Base-by-base conservation (phyloP, 2,797 vertebrate species). In the Peromyscus eremicus region DNA sequence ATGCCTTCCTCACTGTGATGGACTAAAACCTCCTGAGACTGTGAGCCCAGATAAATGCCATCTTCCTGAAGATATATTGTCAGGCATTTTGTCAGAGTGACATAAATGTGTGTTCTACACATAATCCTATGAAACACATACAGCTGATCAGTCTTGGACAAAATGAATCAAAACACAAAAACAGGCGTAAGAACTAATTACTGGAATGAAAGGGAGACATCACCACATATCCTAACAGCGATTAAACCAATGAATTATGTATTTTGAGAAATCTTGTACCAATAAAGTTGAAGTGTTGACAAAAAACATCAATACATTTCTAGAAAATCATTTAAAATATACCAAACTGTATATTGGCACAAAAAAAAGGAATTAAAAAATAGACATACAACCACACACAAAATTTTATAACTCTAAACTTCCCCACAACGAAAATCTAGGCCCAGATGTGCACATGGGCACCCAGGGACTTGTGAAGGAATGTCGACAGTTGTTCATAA, bases 381-480 rank as follows among this genome's bases (percentile, higher is more conserved):
- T 11, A 64, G 64, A 37, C 32, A 37, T 76, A 0, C 27, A 83
- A 60, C 19, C 57, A 81, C 83, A 92, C n/a, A 96, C 37, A 68
- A 91, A 91, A 88, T 60, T 85, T 43, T 88, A 89, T 73, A 84
- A 91, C 82, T 92, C 94, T 29, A 93, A 92, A 93, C 62, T 76
- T 87, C 60, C 70, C 60, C n/a, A 52, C 62, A 60, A 86, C 91
- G 88, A 91, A 95, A 92, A 92, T 52, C 29, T 27, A 91, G 66
- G 83, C 76, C 81, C 75, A 92, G 89, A 79, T 94, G 90, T 88
- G 11, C 32, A 71, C 10, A 43, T 4, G 16, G 19, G 75, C 52
- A 81, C n/a, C 37, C 8, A 81, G 40, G 94, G 87, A 88, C 62
- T 77, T 29, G 10, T 73, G 34, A 37, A 57, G 60, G 16, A 49